These are phyloP conservation scores for Mobula birostris DNA, from an alignment of 2,113 vertebrate species.

Conservation along the genomic window DNA sequence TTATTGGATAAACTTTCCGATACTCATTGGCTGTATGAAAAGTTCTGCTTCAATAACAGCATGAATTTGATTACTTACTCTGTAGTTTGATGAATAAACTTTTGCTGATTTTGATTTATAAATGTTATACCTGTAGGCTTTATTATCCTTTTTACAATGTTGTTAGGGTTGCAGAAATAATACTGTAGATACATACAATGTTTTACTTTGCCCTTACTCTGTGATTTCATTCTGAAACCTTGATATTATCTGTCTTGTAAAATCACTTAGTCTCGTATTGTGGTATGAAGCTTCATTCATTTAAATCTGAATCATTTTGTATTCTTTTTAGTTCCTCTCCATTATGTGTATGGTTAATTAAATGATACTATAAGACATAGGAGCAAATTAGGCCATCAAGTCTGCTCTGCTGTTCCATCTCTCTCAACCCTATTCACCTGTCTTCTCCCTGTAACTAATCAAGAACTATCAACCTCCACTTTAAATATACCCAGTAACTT, in stretches of 20 bases:
- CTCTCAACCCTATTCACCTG: too few relatives aligned
- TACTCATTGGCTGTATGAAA: neutral
- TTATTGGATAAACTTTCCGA: neutral
- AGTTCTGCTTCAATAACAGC: neutral
- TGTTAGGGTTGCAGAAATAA: neutral
- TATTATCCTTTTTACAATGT: neutral
- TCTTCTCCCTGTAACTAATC: too few relatives aligned
- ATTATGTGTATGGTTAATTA: neutral
- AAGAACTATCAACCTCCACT: too few relatives aligned
- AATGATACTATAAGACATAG: too few relatives aligned
- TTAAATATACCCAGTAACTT: too few relatives aligned
- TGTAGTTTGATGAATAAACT: neutral
- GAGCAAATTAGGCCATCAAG: too few relatives aligned
- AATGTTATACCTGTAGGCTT: neutral
- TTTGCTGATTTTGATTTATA: neutral
- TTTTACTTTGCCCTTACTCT: neutral
- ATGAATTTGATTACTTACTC: neutral
- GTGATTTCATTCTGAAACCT: neutral
- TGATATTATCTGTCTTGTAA: neutral
- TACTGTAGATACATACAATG: neutral
- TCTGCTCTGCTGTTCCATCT: too few relatives aligned
- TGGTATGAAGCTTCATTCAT: too few relatives aligned
- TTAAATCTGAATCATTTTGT: neutral
- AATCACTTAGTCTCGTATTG: neutral
- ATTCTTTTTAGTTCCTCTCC: conserved; percentile 41